Base-by-base conservation (phyloP, 1,140 invertebrate genomes). In the Hyles euphorbiae region DNA sequence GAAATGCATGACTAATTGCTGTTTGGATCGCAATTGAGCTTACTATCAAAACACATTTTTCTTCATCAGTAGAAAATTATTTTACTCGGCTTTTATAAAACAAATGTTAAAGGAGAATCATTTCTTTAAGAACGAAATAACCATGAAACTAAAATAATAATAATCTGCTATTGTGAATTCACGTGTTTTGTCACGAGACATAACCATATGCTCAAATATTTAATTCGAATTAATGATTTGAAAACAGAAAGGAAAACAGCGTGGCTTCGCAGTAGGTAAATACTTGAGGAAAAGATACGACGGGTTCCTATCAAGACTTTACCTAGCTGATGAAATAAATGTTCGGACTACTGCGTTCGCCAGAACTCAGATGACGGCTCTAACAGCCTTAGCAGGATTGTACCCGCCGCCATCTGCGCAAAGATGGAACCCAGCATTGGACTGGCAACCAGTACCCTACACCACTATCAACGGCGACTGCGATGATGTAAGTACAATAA, bases 351-450 rank as follows among this genome's bases (percentile, higher is more conserved):
- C 91, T 8, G 88, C 91, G 53, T 89, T 89, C 44, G 85, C 90
- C n/a, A 89, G 93, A 36, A 93, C 92, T 1, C 91, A 92, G 75
- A 92, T 92, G 91, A 91, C 89, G 3, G 87, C 86, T 0, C 76
- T 91, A 34, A 76, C 92, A 2, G 90, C 90, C 3, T 65, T 93
- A 11, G 89, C 91, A 0, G 91, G 87, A 2, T 63, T 93, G 53
- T 92, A 89, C 67, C 91, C 90, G 48, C 92, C 92, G 2, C 53
- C 69, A 11, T 54, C 65, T 0, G 44, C 61, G 0, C 90, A 91
- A 60, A 65, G 62, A 36, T 92, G 91, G 91, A 84, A 90, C 59
- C 65, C 86, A 8, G 9, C 64, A 32, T 61, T 92, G 12, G 79
- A 88, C 45, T 92, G 91, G 91, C 91, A 92, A 70, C 91, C 91